Evolutionary conservation across 1,140 invertebrate species (phyloP), one percentile per base, ranked within the genome.

Genomic region (Diachasma alloeum): DNA sequence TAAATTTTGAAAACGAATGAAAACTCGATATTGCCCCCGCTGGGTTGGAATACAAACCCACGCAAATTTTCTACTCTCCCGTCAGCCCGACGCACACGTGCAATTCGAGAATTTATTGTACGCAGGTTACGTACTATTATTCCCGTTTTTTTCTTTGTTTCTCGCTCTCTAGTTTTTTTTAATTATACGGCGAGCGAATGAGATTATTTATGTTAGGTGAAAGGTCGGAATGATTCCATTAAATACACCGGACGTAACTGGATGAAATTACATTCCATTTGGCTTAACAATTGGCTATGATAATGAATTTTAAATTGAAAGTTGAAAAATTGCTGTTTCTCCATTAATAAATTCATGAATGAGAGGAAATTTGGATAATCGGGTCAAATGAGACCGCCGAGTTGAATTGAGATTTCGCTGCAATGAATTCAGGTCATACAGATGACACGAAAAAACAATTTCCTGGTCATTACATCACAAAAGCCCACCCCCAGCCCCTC

Each of bases 21-120:
- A 67, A 79, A 79, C 13, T 72, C 73, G 75, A 81, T 81, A 81
- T 73, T 69, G 75, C 63, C 74, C 36, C 71, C 72, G 22, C 36
- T 63, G 59, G 59, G 24, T 26, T 31, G 24, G 15, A 26, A 63
- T 63, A 63, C 24, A 59, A 3, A 59, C 59, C 22, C 15, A 63
- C 59, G 59, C 24, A 26, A 63, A 63, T 26, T 63, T 63, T 63
- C 59, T 24, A 63, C 59, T 63, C 19, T 44, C 68, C 68, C 36
- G 0, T 44, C 67, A 22, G 17, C 4, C 48, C 48, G 48, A 53
- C 24, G n/a, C 37, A 19, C 36, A 19, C 68, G 44, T 70, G 68
- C 68, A 44, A 37, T 70, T 70, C 17, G 37, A 42, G 17, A 48
- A 70, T 70, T 70, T 70, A 44, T 70, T 70, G 44, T 31, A 63